Conservation (phyloP, 2,797 vertebrate species). For the Clarias laeviceps region DNA sequence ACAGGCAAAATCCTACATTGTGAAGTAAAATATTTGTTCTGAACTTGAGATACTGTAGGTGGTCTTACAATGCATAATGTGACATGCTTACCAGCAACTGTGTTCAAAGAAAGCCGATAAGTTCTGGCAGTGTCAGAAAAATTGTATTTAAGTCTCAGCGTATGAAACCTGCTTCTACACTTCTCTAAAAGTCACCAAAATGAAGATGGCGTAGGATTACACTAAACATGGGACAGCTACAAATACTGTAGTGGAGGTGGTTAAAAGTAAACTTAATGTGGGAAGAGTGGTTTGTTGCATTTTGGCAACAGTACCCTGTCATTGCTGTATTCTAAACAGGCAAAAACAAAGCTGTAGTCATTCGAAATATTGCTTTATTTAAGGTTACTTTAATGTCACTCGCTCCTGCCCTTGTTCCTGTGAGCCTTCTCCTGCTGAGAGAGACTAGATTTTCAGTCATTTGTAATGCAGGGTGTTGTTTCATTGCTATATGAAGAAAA, state of each 20-base stretch:
- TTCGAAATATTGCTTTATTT: not conserved
- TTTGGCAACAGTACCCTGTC: not conserved
- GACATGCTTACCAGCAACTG: not conserved
- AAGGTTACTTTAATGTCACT: too few species aligned
- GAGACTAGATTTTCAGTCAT: not conserved
- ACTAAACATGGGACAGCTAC: not conserved
- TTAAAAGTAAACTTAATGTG: not conserved
- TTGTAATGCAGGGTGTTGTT: not conserved
- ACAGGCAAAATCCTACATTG: not conserved
- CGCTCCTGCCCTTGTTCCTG: not conserved
- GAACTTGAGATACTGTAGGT: not conserved
- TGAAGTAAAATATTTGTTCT: not conserved
- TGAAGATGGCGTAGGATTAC: not conserved
- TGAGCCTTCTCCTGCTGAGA: not conserved
- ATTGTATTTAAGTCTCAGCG: not conserved
- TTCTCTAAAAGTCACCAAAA: not conserved
- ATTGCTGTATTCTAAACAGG: not conserved
- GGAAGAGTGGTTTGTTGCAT: not conserved
- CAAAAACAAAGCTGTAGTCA: not conserved
- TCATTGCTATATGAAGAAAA: not conserved
- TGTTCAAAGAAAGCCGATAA: not conserved
- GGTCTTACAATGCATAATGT: not conserved
- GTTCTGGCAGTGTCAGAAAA: not conserved
- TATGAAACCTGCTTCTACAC: not conserved
- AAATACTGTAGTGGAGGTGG: not conserved